Evolutionary conservation across 2,113 vertebrate species (phyloP).

Genomic region (Piprites chloris): DNA sequence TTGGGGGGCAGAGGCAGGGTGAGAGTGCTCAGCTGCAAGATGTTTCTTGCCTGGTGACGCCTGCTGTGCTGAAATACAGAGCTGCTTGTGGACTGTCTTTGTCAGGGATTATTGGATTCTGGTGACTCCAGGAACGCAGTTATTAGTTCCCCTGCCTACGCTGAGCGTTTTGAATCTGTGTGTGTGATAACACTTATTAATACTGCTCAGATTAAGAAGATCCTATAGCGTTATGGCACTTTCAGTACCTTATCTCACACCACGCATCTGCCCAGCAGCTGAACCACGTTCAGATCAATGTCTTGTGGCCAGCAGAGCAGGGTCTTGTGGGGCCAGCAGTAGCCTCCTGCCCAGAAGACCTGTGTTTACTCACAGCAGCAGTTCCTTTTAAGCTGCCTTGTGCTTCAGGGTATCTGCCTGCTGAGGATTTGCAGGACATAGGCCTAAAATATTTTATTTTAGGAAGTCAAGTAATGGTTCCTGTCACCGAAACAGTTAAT

Average conservation of each 20-base stretch:
- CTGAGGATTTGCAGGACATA: background rate
- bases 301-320: background rate
- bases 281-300: background rate
- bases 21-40: background rate
- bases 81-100: background rate
- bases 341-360: background rate
- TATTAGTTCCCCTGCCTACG: background rate
- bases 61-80: background rate
- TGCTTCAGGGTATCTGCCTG: background rate
- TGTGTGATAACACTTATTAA: conserved; percentile 10
- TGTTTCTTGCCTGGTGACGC: background rate
- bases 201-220: background rate
- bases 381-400: background rate
- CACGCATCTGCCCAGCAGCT: background rate
- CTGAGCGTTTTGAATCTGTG: background rate
- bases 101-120: background rate
- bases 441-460: conserved; percentile 19
- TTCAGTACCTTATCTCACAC: background rate
- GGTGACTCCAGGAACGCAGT: background rate
- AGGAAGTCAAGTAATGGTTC: background rate
- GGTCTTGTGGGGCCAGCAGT: background rate
- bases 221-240: background rate
- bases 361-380: background rate
- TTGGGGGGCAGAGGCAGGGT: background rate
- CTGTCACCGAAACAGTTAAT: conserved; percentile 57